These are phyloP conservation scores for Sula dactylatra DNA, from an alignment of 2,113 vertebrate species.

Conservation along the genomic window DNA sequence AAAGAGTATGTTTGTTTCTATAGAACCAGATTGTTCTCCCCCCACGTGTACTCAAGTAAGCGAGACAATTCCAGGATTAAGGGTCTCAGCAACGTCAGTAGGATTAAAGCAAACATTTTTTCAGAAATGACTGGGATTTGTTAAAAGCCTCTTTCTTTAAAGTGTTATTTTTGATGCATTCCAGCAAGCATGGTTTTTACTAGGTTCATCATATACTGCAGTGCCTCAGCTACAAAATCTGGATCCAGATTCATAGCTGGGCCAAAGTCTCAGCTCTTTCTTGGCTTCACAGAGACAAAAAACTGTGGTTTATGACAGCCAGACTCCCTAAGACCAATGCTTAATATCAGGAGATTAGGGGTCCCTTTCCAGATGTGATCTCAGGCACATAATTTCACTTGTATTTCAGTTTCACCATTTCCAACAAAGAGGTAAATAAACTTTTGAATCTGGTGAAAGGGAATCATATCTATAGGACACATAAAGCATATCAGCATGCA, in stretches of 20 bases:
- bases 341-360: neutral
- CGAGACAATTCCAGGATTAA: conserved; percentile 42
- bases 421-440: neutral
- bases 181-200: neutral
- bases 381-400: neutral
- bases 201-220: neutral
- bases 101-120: conserved; percentile 3
- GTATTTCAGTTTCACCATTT: neutral
- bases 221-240: neutral
- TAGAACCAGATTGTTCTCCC: conserved; percentile 6
- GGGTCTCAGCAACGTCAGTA: neutral
- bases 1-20: conserved; percentile 16
- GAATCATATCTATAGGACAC: neutral
- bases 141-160: conserved; percentile 19
- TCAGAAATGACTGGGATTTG: conserved; percentile 41
- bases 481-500: neutral
- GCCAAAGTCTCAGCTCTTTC: neutral
- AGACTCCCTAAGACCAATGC: neutral
- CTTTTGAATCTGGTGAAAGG: neutral
- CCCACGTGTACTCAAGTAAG: neutral
- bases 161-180: conserved; percentile 4
- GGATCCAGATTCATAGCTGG: neutral
- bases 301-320: neutral
- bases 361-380: neutral
- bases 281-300: neutral